phyloP scores from a whole-genome alignment of 2,888 invertebrate genomes.

The Empis stercorea region DNA sequence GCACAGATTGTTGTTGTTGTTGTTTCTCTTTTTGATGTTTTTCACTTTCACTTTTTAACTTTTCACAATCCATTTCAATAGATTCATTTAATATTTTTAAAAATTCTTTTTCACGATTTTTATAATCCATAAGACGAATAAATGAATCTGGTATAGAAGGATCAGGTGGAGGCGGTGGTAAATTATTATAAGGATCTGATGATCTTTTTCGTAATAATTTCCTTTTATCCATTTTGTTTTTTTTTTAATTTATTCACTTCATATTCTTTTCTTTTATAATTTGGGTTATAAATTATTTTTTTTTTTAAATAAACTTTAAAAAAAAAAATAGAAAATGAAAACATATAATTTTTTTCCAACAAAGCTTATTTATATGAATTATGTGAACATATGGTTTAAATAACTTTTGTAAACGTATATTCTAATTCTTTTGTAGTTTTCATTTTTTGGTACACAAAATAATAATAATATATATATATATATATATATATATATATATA shows the following conservation, averaged over 20 bases:
- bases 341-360: too few relatives aligned
- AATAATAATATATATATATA: too few relatives aligned
- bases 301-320: too few relatives aligned
- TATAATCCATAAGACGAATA: constrained; percentile 20
- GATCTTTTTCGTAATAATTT: constrained; percentile 11
- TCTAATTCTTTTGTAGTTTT: too few relatives aligned
- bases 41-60: constrained; percentile 12
- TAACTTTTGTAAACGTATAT: too few relatives aligned
- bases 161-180: constrained; percentile 10
- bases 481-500: too few relatives aligned
- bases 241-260: not conserved
- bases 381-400: too few relatives aligned
- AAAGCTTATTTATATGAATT: too few relatives aligned
- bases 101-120: constrained; percentile 23
- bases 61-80: constrained; percentile 18
- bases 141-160: not conserved
- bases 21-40: constrained; percentile 1
- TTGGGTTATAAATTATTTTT: too few relatives aligned
- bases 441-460: too few relatives aligned
- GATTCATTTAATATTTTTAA: constrained; percentile 23
- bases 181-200: constrained; percentile 2
- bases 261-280: too few relatives aligned
- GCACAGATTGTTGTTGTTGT: not conserved
- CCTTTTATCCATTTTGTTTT: constrained; percentile 11
- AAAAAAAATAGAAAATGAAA: too few relatives aligned